phyloP scores from a whole-genome alignment of 2,797 vertebrate genomes.

The Varecia variegata region DNA sequence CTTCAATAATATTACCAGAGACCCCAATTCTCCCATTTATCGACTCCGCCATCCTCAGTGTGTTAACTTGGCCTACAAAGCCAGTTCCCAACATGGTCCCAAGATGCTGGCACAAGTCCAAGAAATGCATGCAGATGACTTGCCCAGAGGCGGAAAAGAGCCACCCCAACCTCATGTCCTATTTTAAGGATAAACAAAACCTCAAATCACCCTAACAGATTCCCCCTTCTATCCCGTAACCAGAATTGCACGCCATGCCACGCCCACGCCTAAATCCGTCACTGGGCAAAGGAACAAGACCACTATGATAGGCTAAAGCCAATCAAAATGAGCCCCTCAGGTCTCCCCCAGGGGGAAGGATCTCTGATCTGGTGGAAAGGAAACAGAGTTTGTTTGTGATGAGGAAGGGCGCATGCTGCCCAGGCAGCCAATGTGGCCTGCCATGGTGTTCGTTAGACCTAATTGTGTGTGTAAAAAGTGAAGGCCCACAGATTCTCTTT shows the following conservation, averaged over 20 bases:
- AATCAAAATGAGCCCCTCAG: not conserved
- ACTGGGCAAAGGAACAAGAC: not conserved
- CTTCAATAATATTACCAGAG: not conserved
- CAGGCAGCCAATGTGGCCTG: not conserved
- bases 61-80: not conserved
- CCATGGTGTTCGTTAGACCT: not conserved
- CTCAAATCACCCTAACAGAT: not conserved
- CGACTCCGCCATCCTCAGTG: not conserved
- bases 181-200: not conserved
- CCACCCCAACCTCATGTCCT: not conserved
- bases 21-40: not conserved
- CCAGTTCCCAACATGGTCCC: too few relatives aligned
- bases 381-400: not conserved
- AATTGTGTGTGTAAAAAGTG: not conserved
- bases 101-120: not conserved
- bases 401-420: accelerated
- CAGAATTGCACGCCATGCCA: not conserved
- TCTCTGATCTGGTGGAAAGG: not conserved
- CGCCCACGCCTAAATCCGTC: not conserved
- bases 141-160: not conserved
- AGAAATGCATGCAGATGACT: not conserved
- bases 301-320: not conserved
- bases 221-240: accelerated
- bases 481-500: not conserved
- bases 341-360: not conserved